A percentile compares a stretch with the other conserved stretches of the same genome.
phyloP scores from a whole-genome alignment of 2,113 vertebrate genomes.

The Pionites leucogaster region DNA sequence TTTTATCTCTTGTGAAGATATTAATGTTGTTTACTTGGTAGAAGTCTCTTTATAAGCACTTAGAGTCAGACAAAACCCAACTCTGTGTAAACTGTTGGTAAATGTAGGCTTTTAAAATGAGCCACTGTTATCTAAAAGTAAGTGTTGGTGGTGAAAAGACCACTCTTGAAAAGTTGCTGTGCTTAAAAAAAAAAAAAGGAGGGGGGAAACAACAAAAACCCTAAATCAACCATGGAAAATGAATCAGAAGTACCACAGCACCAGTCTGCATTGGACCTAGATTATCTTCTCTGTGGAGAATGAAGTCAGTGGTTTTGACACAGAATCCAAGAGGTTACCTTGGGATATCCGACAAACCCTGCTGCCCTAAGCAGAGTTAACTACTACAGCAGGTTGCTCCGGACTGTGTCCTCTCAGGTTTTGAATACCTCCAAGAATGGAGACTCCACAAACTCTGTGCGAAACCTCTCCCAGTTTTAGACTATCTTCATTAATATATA shows the following conservation, averaged over 20 bases:
- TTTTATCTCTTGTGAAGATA: neutral
- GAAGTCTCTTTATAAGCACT: neutral
- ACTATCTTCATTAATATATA: neutral
- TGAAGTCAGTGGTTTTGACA: neutral
- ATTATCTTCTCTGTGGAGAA: neutral
- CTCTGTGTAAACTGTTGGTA: neutral
- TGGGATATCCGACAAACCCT: neutral
- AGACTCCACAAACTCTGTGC: neutral
- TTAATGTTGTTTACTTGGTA: neutral
- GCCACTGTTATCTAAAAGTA: neutral
- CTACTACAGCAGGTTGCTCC: neutral
- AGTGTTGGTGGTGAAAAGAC: neutral
- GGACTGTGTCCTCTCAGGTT: neutral
- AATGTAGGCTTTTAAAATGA: neutral
- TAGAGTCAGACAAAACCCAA: neutral
- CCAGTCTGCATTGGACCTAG: neutral
- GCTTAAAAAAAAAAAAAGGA: neutral
- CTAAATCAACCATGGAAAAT: neutral
- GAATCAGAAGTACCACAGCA: neutral
- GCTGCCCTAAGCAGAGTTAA: neutral
- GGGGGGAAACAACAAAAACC: neutral
- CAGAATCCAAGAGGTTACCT: neutral
- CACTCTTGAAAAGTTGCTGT: neutral
- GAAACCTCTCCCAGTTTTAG: neutral
- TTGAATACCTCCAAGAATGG: neutral